Base-by-base conservation (phyloP, 2,113 vertebrate species). In the Anarrhichthys ocellatus region DNA sequence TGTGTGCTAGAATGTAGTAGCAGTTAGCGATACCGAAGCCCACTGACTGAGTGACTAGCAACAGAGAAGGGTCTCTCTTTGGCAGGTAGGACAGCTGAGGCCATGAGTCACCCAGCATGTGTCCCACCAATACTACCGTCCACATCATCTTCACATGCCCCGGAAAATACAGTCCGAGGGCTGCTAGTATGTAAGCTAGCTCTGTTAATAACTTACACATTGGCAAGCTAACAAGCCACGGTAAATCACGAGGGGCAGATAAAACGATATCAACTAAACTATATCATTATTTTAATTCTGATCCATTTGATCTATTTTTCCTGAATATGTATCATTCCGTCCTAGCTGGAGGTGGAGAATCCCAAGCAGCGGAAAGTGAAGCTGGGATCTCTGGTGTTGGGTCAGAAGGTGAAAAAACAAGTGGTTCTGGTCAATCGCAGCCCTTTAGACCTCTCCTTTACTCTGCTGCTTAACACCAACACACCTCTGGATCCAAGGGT, bases 371-470 rank as follows among this genome's bases (percentile, higher is more conserved):
- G 86, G 84, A 92, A 92, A 27, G 79, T 97, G 74, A 96, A 96
- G 63, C 94, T 98, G n/a, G 96, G 96, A 81, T 94, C 94, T 36
- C 58, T 96, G 59, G 91, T 88, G 40, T 40, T 95, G 0, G 97
- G 96, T 10, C 95, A 97, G 72, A 93, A 67, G 0, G 89, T 93
- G 82, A 96, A 88, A 69, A 97, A 94, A 68, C 81, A 83, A 0
- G 88, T 96, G 44, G 89, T 93, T 29, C 72, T 99, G 65, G 85
- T 96, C 73, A 99, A 98, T 92, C 94, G 86, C 78, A 97, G 97
- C 38, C 36, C 79, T 2, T 72, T 83, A 0, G 91, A 93, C 24
- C 42, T 98, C 70, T 93, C 76, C 1, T 96, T 97, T 76, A 92
- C 82, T 68, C 93, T 96, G 38, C 78, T 85, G 0, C 67, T 95